These are phyloP conservation scores for Petrolisthes manimaculis DNA, from an alignment of 2,888 invertebrate genomes.

Conservation along the genomic window DNA sequence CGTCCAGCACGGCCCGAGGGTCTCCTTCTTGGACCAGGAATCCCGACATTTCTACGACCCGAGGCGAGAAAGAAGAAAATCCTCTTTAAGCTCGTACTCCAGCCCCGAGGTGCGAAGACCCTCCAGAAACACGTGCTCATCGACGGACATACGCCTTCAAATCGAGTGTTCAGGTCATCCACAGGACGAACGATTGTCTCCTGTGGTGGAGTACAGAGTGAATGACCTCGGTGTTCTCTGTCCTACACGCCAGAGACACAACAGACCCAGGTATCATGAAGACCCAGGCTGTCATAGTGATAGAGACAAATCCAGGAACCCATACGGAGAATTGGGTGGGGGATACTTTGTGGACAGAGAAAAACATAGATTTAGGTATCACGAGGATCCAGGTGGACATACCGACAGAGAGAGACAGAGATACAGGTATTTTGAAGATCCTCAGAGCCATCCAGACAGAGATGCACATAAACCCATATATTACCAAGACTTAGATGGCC, in stretches of 20 bases:
- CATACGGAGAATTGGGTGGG: background rate
- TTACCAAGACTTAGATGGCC: too few relatives aligned
- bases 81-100: conserved; percentile 30
- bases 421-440: too few relatives aligned
- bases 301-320: background rate
- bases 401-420: too few relatives aligned
- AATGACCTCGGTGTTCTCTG: conserved; percentile 54
- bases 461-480: too few relatives aligned
- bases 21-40: conserved; percentile 56
- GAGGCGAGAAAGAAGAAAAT: conserved; percentile 39
- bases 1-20: conserved; percentile 49
- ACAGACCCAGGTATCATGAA: background rate
- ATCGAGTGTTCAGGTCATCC: conserved; percentile 45
- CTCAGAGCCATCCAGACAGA: too few relatives aligned
- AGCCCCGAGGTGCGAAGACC: conserved; percentile 32
- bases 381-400: too few relatives aligned
- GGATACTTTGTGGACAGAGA: too few relatives aligned
- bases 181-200: conserved; percentile 46
- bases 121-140: conserved; percentile 39
- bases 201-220: conserved; percentile 51
- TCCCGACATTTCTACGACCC: conserved; percentile 37
- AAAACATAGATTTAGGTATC: too few relatives aligned
- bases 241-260: conserved; percentile 25
- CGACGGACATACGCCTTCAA: conserved; percentile 54
- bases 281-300: conserved; percentile 1